A percentile compares a stretch with the other conserved stretches of the same genome.
Evolutionary conservation across 2,888 invertebrate species (phyloP).

Genomic region (Timema podura): DNA sequence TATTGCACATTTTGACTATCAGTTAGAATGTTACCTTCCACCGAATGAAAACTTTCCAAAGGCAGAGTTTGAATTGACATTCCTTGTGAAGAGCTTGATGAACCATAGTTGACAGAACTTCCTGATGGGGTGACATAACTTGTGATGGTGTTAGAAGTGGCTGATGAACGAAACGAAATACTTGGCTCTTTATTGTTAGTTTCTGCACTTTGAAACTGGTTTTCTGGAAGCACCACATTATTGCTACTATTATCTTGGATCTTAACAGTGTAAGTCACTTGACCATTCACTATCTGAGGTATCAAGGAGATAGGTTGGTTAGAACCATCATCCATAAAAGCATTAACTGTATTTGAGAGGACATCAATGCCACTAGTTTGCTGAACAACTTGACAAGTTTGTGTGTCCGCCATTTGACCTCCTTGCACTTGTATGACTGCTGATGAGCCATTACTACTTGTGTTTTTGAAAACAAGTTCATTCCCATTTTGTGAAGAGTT

Average conservation of each 20-base stretch:
- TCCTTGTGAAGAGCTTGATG: conserved; percentile 10
- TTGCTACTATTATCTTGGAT: conserved; percentile 21
- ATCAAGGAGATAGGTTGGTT: conserved; percentile 29
- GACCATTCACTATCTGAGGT: conserved; percentile 31
- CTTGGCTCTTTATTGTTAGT: not conserved
- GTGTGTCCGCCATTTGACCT: not conserved
- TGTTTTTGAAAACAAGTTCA: conserved; percentile 24
- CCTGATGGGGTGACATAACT: conserved; percentile 12
- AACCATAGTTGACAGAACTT: conserved; percentile 15
- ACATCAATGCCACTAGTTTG: conserved; percentile 5
- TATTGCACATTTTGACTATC: conserved; percentile 23
- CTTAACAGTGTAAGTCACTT: conserved; percentile 31
- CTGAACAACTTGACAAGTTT: not conserved
- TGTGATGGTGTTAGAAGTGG: not conserved
- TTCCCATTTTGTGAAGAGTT: conserved; percentile 14
- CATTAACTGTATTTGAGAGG: conserved; percentile 19
- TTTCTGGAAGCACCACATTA: not conserved
- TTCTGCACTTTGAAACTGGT: not conserved
- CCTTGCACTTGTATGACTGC: no score
- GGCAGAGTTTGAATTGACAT: conserved; percentile 12
- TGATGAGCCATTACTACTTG: not conserved
- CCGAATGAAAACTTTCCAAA: conserved; percentile 1
- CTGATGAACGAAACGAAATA: not conserved
- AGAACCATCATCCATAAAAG: conserved; percentile 20
- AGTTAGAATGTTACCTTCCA: conserved; percentile 9